Percentiles rank a stretch among this genome's conserved stretches.
Conservation (phyloP, 2,797 vertebrate genomes). For the Epinephelus coioides region DNA sequence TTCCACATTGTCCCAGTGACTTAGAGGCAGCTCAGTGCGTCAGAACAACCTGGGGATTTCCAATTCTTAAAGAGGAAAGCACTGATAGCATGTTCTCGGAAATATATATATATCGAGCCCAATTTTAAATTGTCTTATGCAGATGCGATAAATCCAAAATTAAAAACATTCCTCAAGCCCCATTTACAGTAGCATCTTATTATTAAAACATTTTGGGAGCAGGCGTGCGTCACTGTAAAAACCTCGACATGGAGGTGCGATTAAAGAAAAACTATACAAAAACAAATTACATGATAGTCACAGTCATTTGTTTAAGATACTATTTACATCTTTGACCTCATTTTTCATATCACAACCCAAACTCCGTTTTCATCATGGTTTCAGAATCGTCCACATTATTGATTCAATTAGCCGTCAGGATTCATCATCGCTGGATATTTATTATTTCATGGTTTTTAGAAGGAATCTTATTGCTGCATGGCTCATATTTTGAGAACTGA, state of each 20-base stretch:
- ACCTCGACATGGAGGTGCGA: conserved; percentile 59
- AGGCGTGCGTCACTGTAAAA: conserved; percentile 72
- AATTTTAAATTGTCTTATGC: conserved; percentile 61
- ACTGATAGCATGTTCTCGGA: conserved; percentile 43
- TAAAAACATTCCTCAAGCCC: conserved; percentile 48
- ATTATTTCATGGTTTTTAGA: conserved; percentile 36
- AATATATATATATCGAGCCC: conserved; percentile 34
- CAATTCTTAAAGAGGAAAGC: conserved; percentile 60
- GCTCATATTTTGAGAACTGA: conserved; percentile 48
- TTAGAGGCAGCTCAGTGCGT: conserved; percentile 58
- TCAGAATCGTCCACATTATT: conserved; percentile 20
- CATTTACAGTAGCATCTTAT: conserved; percentile 59
- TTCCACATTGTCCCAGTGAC: conserved; percentile 59
- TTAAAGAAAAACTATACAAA: conserved; percentile 71
- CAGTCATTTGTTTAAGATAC: conserved; percentile 79
- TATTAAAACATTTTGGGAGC: conserved; percentile 52
- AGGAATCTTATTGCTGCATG: conserved; percentile 71
- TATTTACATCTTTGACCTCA: conserved; percentile 83
- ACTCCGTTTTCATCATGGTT: conserved; percentile 35
- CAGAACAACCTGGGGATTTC: conserved; percentile 57
- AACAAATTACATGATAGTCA: conserved; percentile 81
- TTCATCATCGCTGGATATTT: conserved; percentile 21
- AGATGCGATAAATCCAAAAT: conserved; percentile 46
- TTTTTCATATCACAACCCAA: conserved; percentile 52
- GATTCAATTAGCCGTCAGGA: conserved; percentile 31